Evolutionary conservation across 2,888 invertebrate genomes (phyloP).

Genomic region (Mesorhabditis spiculigera): DNA sequence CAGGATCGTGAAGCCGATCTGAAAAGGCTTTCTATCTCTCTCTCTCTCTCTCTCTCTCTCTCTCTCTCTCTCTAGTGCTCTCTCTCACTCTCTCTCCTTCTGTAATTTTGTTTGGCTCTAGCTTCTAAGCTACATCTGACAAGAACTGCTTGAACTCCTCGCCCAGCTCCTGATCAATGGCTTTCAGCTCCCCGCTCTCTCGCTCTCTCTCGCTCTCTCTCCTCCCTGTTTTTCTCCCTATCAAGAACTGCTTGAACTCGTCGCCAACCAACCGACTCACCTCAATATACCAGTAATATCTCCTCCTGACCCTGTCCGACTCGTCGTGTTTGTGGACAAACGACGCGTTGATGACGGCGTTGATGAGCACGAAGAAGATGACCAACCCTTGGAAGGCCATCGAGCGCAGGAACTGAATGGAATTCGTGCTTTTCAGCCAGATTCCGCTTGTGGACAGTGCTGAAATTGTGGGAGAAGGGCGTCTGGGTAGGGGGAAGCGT

Average conservation of each 20-base stretch:
- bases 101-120: constrained; percentile 2
- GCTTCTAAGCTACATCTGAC: neutral
- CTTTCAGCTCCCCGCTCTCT: too few relatives aligned
- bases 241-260: neutral
- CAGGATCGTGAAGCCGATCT: constrained; percentile 88
- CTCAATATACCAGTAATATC: constrained; percentile 56
- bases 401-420: constrained; percentile 72
- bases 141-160: neutral
- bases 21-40: constrained; percentile 49
- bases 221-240: too few relatives aligned
- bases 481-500: neutral
- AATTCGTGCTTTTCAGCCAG: too few relatives aligned
- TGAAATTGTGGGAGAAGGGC: neutral
- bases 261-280: constrained; percentile 23
- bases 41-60: too few relatives aligned
- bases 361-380: constrained; percentile 89
- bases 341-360: constrained; percentile 91
- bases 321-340: constrained; percentile 91
- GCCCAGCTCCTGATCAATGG: neutral
- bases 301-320: constrained; percentile 48
- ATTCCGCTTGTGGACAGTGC: too few relatives aligned
- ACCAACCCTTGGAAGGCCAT: constrained; percentile 76
- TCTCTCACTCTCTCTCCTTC: too few relatives aligned
- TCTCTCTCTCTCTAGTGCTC: too few relatives aligned
- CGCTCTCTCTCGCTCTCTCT: too few relatives aligned